Base-by-base conservation (phyloP, 2,888 invertebrate species). In the Spilarctia lutea region DNA sequence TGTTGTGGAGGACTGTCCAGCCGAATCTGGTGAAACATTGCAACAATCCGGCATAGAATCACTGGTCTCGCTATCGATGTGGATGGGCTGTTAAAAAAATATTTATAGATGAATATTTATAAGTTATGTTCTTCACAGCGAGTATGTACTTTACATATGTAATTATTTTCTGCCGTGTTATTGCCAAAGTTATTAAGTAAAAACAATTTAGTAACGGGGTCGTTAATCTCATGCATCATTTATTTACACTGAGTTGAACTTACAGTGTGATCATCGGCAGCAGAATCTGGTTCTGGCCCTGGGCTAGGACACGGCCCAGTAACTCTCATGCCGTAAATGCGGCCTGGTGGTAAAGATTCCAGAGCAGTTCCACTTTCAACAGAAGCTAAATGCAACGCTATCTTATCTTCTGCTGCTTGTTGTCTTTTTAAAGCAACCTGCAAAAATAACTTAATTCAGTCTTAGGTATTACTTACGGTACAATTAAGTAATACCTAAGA, bases 321-420 rank as follows among this genome's bases (percentile, higher is more conserved):
- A 16, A 98, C 97, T 73, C 97, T 96, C 97, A 99, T 97, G 0
- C 98, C 99, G 88, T 98, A 99, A 81, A 99, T 99, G 56, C 98
- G 98, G 2, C 99, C 99, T 63, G 98, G 98, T 4, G 99, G 99
- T 75, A 99, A 94, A 52, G 97, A 96, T 63, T 98, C 98, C 77
- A 95, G 75, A 0, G 94, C 86, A 0, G 95, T 93, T 0, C 96
- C 96, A 48, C 93, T 96, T 80, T 96, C 96, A 20, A 96, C 96
- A n/a, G 98, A 98, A 30, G 99, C 98, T 87, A 99, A 96, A 72
- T 99, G 98, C 75, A 99, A 94, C 0, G 99, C 99, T 83, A 99
- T 99, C 74, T 99, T 99, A 91, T 99, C 99, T 95, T 99, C 99
- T 0, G 99, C 99, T 0, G 99, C 99, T 95, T 99, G 99, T 91